phyloP scores from a whole-genome alignment of 2,888 invertebrate species.

The Diogma glabrata region DNA sequence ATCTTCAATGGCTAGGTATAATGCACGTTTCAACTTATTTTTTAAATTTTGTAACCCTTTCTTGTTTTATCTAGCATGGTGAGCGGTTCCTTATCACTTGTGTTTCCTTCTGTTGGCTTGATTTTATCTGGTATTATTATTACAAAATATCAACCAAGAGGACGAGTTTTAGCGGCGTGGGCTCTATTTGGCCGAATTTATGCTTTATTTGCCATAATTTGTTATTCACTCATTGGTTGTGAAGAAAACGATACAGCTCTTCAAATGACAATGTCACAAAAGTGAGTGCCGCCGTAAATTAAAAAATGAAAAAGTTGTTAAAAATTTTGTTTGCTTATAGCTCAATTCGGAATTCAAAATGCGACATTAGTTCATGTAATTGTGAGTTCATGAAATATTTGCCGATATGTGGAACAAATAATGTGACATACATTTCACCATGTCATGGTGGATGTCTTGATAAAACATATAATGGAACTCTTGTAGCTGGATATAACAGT shows the following conservation, averaged over 20 bases:
- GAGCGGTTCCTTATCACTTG: conserved; percentile 37
- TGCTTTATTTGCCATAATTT: conserved; percentile 42
- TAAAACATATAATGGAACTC: conserved; percentile 29
- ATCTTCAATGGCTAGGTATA: no score
- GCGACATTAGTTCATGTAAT: conserved; percentile 37
- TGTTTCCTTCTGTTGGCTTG: conserved; percentile 49
- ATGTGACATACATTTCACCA: conserved; percentile 49
- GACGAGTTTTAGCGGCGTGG: conserved; percentile 46
- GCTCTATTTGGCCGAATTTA: conserved; percentile 46
- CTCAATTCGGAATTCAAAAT: no score
- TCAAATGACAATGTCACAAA: conserved; percentile 33
- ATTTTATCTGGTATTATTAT: conserved; percentile 45
- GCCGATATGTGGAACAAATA: conserved; percentile 48
- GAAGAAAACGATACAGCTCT: conserved; percentile 20
- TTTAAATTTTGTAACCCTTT: no score
- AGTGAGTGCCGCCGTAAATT: background rate
- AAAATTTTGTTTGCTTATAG: no score
- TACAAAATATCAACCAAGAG: conserved; percentile 45
- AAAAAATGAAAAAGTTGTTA: no score
- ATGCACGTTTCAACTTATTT: no score
- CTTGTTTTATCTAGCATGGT: conserved; percentile 39
- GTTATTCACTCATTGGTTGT: conserved; percentile 27
- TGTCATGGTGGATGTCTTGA: conserved; percentile 56
- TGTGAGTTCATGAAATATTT: conserved; percentile 53
- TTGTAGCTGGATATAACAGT: conserved; percentile 34